Conservation (phyloP, 1,140 invertebrate species). For the Trichogramma pretiosum region DNA sequence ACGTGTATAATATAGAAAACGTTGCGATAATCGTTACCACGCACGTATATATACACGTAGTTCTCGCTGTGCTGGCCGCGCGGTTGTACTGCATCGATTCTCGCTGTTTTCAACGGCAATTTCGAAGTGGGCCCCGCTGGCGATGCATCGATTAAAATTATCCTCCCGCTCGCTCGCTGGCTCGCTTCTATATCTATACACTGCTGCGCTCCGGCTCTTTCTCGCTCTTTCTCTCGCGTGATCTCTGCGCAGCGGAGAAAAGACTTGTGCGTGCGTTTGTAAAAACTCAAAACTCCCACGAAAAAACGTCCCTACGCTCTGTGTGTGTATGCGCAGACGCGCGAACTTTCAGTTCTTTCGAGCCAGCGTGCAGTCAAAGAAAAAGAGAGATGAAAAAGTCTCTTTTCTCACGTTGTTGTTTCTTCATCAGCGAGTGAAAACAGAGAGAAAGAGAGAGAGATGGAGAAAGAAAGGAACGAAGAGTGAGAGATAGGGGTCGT, state of each 20-base stretch:
- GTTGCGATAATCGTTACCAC: no score
- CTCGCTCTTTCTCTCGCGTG: not conserved
- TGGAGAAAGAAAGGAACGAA: not conserved
- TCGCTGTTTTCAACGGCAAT: no score
- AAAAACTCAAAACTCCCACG: constrained; percentile 15
- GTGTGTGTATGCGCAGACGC: no score
- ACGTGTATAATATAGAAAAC: no score
- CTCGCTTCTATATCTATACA: not conserved
- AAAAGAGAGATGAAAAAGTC: constrained; percentile 4
- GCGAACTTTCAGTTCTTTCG: constrained; percentile 7
- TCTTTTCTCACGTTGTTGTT: constrained; percentile 9
- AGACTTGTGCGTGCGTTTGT: not conserved
- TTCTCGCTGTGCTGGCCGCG: no score
- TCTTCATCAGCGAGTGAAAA: not conserved
- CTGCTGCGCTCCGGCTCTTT: not conserved
- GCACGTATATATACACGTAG: no score
- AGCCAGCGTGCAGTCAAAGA: not conserved
- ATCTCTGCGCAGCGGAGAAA: not conserved
- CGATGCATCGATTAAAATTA: constrained; percentile 14
- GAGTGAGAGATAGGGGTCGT: no score
- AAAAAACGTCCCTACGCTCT: no score
- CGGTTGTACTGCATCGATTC: no score
- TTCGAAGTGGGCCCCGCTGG: not conserved
- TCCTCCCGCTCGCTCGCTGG: not conserved
- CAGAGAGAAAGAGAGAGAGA: not conserved